Conservation (phyloP, 2,888 invertebrate genomes). For the Lepidonotus clava region DNA sequence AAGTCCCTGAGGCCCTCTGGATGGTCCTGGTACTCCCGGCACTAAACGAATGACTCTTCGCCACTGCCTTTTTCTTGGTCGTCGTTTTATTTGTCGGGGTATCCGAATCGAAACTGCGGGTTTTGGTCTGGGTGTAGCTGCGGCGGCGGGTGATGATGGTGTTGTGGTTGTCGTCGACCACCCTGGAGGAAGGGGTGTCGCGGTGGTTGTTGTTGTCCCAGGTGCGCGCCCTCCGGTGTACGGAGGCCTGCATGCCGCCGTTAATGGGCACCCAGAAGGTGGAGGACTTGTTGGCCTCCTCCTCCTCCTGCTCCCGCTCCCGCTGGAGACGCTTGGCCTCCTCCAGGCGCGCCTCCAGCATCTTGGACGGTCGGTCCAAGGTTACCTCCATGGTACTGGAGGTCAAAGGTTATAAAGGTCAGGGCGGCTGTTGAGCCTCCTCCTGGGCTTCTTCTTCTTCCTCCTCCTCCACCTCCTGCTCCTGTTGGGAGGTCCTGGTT, state of each 20-base stretch:
- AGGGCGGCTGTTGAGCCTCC: not conserved
- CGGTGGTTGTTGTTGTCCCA: not conserved
- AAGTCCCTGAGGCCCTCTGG: constrained; percentile 14
- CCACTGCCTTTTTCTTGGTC: not conserved
- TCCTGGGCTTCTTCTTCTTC: not conserved
- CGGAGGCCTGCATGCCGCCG: constrained; percentile 35
- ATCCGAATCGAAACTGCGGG: not conserved
- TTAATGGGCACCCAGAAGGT: constrained; percentile 49
- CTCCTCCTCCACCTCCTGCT: not conserved
- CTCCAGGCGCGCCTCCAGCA: constrained; percentile 38
- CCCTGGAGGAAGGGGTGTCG: not conserved
- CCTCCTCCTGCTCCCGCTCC: not conserved
- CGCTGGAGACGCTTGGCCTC: not conserved
- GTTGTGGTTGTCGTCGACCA: constrained; percentile 27
- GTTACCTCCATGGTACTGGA: constrained; percentile 4
- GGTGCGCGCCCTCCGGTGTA: not conserved
- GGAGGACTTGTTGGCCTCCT: not conserved
- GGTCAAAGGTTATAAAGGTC: too few relatives aligned
- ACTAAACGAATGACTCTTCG: constrained; percentile 39
- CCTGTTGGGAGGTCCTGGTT: not conserved
- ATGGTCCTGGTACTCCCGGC: not conserved
- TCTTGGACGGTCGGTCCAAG: constrained; percentile 22
- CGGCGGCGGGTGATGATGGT: not conserved
- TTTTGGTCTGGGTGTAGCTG: not conserved
- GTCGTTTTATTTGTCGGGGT: not conserved